These are phyloP conservation scores for Hirtodrosophila cameraria DNA, from an alignment of 2,888 invertebrate species.

Conservation along the genomic window DNA sequence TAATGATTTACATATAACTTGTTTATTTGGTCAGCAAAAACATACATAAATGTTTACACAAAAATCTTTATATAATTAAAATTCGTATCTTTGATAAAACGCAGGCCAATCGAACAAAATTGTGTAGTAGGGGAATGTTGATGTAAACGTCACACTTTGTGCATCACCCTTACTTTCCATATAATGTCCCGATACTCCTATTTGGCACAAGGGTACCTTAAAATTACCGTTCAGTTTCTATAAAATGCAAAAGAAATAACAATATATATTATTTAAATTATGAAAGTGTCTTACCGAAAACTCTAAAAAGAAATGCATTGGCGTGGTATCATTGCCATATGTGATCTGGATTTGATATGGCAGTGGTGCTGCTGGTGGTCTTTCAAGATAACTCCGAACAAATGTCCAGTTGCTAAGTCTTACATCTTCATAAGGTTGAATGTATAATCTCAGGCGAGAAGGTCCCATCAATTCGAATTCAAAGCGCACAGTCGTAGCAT, in stretches of 20 bases:
- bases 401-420: conserved; percentile 77
- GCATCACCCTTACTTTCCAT: conserved; percentile 82
- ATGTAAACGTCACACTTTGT: conserved; percentile 83
- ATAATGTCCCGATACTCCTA: conserved; percentile 85
- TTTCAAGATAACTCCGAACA: conserved; percentile 54
- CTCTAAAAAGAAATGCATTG: conserved; percentile 70
- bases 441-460: conserved; percentile 71
- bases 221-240: conserved; percentile 59
- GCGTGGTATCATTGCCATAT: conserved; percentile 64
- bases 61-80: conserved; percentile 38
- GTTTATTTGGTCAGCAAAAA: background rate
- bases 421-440: conserved; percentile 64
- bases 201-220: conserved; percentile 74
- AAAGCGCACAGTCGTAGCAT: conserved; percentile 48
- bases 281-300: conserved; percentile 59
- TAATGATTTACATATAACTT: background rate
- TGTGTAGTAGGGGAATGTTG: conserved; percentile 84
- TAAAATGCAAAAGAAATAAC: background rate
- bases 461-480: conserved; percentile 73
- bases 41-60: too few species aligned
- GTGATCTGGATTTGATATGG: conserved; percentile 73
- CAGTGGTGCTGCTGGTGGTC: conserved; percentile 48
- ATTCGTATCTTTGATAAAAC: conserved; percentile 83
- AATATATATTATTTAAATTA: too few species aligned
- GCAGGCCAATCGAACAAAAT: conserved; percentile 84